Base-by-base conservation (phyloP, 2,113 vertebrate genomes). In the Cephalopterus ornatus region DNA sequence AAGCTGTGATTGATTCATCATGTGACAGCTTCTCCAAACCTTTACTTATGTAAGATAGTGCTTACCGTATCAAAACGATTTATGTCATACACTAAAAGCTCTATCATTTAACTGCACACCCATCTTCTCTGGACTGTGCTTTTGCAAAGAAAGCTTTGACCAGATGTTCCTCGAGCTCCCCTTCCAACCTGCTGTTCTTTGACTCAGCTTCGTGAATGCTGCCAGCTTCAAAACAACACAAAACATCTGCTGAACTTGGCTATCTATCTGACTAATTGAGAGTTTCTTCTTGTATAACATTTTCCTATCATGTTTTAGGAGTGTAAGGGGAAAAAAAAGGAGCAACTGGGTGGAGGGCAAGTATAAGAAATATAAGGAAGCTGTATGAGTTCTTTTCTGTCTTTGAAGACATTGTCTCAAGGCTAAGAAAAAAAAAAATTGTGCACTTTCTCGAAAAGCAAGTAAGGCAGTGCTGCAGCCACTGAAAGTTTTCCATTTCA, bases 171-270 rank as follows among this genome's bases (percentile, higher is more conserved):
- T 49, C 16, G 41, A 56, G 14, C 41, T 49, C 35, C 22, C 41
- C 6, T 71, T 50, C 12, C 15, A 77, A 28, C 8, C 42, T 49
- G 55, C 47, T 76, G 11, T 55, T 76, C 55, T 18, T 5, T 37
- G 32, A 66, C 14, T 33, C 77, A 49, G 18, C 55, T 81, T 91
- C 5, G 14, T 66, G 10, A 71, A 42, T 7, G 42, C 32, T 82
- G 47, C 70, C 93, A 97, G 78, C 77, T 92, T 62, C 76, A 85
- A 27, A 92, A 52, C 42, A 84, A 39, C 41, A 82, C 26, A 79
- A 65, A 93, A 96, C 97, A 94, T 82, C 92, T 97, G 94, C 55
- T 92, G 58, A 92, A 70, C 50, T 95, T 94, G 88, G 90, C 74
- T 41, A 76, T 55, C 74, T 41, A 76, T 55, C 59, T 44, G 33